Percentiles rank a stretch among this genome's conserved stretches.
Evolutionary conservation across 1,140 invertebrate genomes (phyloP).

Genomic region (Cardiocondyla obscurior): DNA sequence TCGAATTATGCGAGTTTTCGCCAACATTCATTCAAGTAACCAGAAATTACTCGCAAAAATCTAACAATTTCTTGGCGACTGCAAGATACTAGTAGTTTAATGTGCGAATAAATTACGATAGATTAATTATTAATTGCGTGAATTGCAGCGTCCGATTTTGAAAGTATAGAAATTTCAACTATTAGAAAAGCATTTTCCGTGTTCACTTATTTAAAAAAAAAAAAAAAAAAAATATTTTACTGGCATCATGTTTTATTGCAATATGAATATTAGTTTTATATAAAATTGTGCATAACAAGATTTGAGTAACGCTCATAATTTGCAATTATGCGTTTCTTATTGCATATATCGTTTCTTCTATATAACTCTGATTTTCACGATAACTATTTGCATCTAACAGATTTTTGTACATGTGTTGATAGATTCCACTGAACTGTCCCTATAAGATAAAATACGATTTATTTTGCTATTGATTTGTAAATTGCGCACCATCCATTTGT

Average conservation of each 20-base stretch:
- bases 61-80: background rate
- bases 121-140: background rate
- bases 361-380: background rate
- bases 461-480: conserved; percentile 27
- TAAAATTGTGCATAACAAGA: background rate
- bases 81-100: background rate
- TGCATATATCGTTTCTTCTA: background rate
- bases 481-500: conserved; percentile 2
- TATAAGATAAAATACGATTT: background rate
- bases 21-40: conserved; percentile 11
- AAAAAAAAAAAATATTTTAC: background rate
- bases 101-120: background rate
- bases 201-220: no score
- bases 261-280: conserved; percentile 3
- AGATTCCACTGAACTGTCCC: conserved; percentile 36
- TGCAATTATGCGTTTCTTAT: background rate
- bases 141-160: conserved; percentile 3
- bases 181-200: background rate
- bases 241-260: background rate
- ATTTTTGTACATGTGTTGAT: conserved; percentile 78
- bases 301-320: background rate
- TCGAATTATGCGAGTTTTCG: background rate
- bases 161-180: background rate
- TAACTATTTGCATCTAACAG: conserved; percentile 28
- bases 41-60: background rate